A percentile compares a stretch with the other conserved stretches of the same genome.
phyloP scores from a whole-genome alignment of 2,113 vertebrate genomes.

The Aleadryas rufinucha region DNA sequence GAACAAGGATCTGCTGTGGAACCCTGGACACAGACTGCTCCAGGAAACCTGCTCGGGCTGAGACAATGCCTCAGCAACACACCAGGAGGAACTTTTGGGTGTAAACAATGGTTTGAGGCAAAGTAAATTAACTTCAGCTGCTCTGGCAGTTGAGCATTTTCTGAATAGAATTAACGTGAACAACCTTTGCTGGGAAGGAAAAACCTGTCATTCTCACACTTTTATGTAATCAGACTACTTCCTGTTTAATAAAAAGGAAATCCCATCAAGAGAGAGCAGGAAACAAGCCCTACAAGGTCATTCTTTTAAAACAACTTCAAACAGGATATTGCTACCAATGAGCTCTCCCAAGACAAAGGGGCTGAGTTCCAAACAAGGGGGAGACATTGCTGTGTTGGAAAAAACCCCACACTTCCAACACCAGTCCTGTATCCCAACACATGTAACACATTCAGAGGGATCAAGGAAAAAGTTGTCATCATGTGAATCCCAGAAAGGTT shows the following conservation, averaged over 20 bases:
- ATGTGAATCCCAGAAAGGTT: background rate
- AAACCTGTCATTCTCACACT: slow-evolving; percentile 64
- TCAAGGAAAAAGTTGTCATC: background rate
- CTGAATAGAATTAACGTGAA: slow-evolving; percentile 46
- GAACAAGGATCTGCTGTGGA: background rate
- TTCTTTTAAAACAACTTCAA: slow-evolving; percentile 51
- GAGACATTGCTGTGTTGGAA: background rate
- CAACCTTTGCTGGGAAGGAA: slow-evolving; percentile 34
- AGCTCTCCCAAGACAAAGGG: slow-evolving; percentile 37
- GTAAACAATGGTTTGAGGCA: slow-evolving; percentile 22
- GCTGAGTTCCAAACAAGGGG: background rate
- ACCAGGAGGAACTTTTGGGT: slow-evolving; percentile 21
- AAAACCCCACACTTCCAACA: background rate
- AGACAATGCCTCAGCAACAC: background rate
- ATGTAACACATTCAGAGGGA: background rate
- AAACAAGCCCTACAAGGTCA: slow-evolving; percentile 51
- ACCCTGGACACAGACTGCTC: background rate
- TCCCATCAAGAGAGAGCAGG: slow-evolving; percentile 51
- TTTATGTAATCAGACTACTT: slow-evolving; percentile 51
- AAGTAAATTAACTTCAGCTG: slow-evolving; percentile 50
- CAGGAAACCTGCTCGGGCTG: background rate
- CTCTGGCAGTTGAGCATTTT: background rate
- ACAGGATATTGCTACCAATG: slow-evolving; percentile 64
- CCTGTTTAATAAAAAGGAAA: slow-evolving; percentile 66
- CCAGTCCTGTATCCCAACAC: background rate